A percentile compares a stretch with the other conserved stretches of the same genome.
Conservation (phyloP, 2,888 invertebrate genomes). For the Nomada fucata region DNA sequence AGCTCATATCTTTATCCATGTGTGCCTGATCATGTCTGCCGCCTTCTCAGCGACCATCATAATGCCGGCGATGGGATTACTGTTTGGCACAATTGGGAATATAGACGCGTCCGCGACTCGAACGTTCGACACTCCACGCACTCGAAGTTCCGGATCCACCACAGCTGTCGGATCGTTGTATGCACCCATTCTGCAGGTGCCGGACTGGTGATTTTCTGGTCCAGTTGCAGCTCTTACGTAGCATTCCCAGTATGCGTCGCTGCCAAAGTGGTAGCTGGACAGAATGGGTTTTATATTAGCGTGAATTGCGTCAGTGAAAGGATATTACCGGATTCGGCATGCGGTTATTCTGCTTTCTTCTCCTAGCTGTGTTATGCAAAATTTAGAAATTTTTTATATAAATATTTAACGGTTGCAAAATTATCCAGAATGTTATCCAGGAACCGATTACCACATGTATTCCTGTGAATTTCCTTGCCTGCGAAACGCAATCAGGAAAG, state of each 20-base stretch:
- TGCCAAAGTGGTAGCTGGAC: conserved; percentile 84
- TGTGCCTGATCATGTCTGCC: conserved; percentile 84
- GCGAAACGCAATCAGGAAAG: no score
- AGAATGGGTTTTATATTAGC: not conserved
- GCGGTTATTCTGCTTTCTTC: no score
- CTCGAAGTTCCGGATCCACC: conserved; percentile 86
- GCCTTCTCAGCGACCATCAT: conserved; percentile 91
- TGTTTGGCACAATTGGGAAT: conserved; percentile 88
- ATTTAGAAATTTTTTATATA: no score
- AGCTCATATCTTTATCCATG: conserved; percentile 44
- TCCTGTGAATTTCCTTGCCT: no score
- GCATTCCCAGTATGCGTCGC: conserved; percentile 89
- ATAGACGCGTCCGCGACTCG: conserved; percentile 89
- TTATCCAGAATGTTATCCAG: no score
- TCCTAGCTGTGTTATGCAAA: no score
- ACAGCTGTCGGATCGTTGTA: conserved; percentile 85
- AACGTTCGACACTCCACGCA: conserved; percentile 87
- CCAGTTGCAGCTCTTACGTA: conserved; percentile 86
- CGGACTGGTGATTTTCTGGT: conserved; percentile 89
- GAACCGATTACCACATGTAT: no score
- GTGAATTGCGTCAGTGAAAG: not conserved
- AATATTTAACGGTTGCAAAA: no score
- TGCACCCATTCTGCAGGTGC: conserved; percentile 87
- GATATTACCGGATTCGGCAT: no score
- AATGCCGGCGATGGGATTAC: conserved; percentile 89